Evolutionary conservation across 2,113 vertebrate species (phyloP), one percentile per base, ranked within the genome.

Genomic region (Zosterops pallidus): DNA sequence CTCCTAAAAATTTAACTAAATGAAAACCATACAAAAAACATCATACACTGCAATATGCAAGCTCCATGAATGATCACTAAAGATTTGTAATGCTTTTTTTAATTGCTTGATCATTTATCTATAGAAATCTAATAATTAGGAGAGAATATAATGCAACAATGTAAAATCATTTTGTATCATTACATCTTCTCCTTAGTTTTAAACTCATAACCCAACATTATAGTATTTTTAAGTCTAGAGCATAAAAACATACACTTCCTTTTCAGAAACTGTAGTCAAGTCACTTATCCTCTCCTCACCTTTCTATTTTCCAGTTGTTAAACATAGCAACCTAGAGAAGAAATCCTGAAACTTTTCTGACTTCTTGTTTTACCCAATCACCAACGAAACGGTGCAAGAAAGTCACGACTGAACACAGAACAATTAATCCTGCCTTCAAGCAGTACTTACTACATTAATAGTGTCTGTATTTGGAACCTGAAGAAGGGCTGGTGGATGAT

Each of bases 401-500:
- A 90, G 21, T 78, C 70, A 49, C 1, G 2, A 37, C 24, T 41
- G n/a, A 86, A 79, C 28, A 35, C 3, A 31, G 4, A 85, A 64
- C 25, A 82, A 39, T 1, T 2, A 23, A 53, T 26, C 49, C 62
- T 72, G 9, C n/a, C 63, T 83, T 75, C 46, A 13, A 59, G 52
- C 5, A 75, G 90, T 52, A 98, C 98, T 97, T 97, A 98, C 98
- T 71, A 97, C 97, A 0, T 86, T 97, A 39, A 98, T 95, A 44
- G 97, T 31, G 6, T 99, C 99, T 31, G 98, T 64, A 69, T 86
- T 96, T 46, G 99, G 94, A 46, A 98, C 99, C 6, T 98, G 99
- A 77, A 99, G 98, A 65, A 99, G 95, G 87, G 97, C 98, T 80
- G 99, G 98, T 47, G 98, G 98, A 71, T 99, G 99, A 69, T 99